These are phyloP conservation scores for Allacma fusca DNA, from an alignment of 2,888 invertebrate species.

Conservation along the genomic window DNA sequence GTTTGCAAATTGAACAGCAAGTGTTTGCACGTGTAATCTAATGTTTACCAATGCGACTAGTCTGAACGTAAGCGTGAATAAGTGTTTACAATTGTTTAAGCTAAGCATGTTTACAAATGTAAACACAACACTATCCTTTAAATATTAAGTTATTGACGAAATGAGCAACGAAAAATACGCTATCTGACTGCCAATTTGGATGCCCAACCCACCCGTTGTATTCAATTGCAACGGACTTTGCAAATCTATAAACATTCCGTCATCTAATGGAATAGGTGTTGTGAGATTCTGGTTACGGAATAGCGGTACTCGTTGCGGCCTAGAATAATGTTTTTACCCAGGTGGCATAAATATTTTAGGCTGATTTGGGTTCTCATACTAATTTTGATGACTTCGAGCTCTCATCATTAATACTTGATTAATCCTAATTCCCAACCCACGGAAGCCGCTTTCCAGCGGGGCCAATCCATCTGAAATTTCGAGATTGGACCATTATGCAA, in stretches of 20 bases:
- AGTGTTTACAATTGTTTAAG: no score
- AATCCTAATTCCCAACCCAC: conserved; percentile 53
- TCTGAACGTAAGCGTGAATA: background rate
- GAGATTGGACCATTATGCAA: no score
- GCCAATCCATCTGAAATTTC: conserved; percentile 37
- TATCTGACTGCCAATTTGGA: conserved; percentile 56
- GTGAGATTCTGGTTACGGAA: conserved; percentile 60
- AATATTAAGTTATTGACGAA: no score
- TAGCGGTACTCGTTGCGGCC: conserved; percentile 52
- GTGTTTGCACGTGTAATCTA: no score
- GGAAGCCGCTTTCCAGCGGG: conserved; percentile 52
- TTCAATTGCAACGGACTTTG: conserved; percentile 59
- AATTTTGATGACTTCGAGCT: conserved; percentile 51
- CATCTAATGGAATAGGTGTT: conserved; percentile 49
- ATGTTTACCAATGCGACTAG: no score
- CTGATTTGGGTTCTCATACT: conserved; percentile 49
- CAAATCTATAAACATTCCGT: conserved; percentile 47
- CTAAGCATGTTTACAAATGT: background rate
- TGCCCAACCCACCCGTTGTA: conserved; percentile 59
- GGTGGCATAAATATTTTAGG: conserved; percentile 33
- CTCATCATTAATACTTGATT: conserved; percentile 57
- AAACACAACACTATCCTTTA: background rate
- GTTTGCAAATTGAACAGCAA: no score
- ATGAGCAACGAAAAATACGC: no score
- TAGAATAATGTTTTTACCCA: conserved; percentile 48